These are phyloP conservation scores for Coturnix japonica DNA, from an alignment of 2,113 vertebrate genomes.

Conservation along the genomic window DNA sequence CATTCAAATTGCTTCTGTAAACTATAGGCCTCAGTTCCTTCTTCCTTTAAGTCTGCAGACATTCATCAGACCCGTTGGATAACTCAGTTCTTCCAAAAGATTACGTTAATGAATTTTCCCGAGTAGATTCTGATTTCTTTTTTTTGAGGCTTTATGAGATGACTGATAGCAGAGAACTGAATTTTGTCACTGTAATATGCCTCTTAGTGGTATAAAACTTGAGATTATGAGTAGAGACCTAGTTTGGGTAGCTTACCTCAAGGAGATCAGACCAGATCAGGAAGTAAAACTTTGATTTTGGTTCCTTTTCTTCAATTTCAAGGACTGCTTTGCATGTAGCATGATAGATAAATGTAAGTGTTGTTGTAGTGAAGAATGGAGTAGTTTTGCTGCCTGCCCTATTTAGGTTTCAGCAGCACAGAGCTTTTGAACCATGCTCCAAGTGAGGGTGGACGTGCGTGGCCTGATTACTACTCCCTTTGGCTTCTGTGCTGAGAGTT, in stretches of 20 bases:
- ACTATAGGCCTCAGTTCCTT: rapidly evolving
- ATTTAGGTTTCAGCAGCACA: neutral
- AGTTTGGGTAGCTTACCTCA: neutral
- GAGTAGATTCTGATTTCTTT: neutral
- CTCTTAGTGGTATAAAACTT: neutral
- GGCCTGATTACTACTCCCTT: neutral
- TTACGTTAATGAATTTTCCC: neutral
- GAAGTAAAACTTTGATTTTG: neutral
- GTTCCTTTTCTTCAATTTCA: neutral
- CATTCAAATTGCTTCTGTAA: neutral
- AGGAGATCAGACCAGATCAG: neutral
- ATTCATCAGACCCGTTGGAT: neutral
- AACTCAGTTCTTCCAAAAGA: neutral
- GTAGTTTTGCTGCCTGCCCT: neutral
- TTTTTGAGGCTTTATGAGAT: neutral
- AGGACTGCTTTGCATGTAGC: neutral
- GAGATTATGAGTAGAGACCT: neutral
- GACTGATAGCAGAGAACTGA: neutral
- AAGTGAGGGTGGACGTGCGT: neutral
- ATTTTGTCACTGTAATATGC: neutral
- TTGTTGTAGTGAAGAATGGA: neutral
- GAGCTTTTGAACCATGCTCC: neutral
- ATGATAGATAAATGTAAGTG: neutral
- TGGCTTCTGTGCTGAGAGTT: neutral
- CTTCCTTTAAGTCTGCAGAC: neutral